These are phyloP conservation scores for Mugil cephalus DNA, from an alignment of 2,113 vertebrate species.

Conservation along the genomic window DNA sequence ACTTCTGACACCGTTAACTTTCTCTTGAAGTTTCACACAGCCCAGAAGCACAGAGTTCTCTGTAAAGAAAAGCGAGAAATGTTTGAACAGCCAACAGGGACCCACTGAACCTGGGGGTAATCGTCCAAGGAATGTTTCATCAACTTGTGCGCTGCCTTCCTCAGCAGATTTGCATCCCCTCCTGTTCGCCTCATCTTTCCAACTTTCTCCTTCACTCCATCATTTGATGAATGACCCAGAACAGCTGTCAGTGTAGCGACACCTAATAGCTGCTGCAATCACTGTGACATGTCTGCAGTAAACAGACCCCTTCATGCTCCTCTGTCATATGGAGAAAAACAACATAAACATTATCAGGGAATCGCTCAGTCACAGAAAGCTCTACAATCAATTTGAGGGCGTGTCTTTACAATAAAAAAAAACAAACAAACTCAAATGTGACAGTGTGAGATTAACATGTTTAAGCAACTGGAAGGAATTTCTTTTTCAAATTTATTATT, in stretches of 20 bases:
- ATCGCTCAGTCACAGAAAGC: conserved; percentile 22
- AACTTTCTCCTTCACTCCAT: conserved; percentile 65
- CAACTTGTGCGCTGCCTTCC: conserved; percentile 63
- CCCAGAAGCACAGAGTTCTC: conserved; percentile 21
- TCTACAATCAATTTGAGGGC: background rate
- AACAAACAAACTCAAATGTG: too few relatives aligned
- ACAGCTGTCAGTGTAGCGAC: conserved; percentile 73
- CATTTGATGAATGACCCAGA: conserved; percentile 75
- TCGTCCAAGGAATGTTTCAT: conserved; percentile 79
- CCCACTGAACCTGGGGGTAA: conserved; percentile 74
- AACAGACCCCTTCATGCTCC: conserved; percentile 39
- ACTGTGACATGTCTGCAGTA: conserved; percentile 62
- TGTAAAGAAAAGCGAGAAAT: conserved; percentile 31
- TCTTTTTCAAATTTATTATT: too few relatives aligned
- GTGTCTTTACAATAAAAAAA: too few relatives aligned
- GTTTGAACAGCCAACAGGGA: conserved; percentile 34
- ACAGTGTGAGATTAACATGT: too few relatives aligned
- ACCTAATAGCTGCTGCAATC: conserved; percentile 73
- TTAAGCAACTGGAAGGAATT: too few relatives aligned
- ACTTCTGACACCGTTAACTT: too few relatives aligned
- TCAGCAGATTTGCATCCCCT: conserved; percentile 74
- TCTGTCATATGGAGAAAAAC: conserved; percentile 19
- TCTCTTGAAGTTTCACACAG: background rate
- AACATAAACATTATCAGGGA: conserved; percentile 11
- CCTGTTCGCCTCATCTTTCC: conserved; percentile 66